Conservation (phyloP, 2,113 vertebrate genomes). For the Helogale parvula region DNA sequence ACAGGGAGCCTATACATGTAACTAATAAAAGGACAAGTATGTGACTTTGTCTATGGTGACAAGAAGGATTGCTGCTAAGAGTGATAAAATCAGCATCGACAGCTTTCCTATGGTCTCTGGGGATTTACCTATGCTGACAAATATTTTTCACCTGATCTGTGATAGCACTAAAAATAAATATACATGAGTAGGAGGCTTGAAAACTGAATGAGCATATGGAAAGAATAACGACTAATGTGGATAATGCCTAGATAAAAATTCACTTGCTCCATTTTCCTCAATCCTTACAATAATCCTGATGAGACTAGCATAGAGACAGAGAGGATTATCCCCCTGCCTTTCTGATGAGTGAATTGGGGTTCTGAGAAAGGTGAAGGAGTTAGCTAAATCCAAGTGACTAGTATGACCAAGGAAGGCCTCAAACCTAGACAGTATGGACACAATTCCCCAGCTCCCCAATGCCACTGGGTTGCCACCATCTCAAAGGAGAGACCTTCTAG, state of each 20-base stretch:
- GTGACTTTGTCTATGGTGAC: not conserved
- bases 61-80: not conserved
- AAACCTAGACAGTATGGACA: not conserved
- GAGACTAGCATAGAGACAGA: not conserved
- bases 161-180: constrained; percentile 4
- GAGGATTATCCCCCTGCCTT: not conserved
- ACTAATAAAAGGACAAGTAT: not conserved
- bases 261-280: not conserved
- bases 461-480: not conserved
- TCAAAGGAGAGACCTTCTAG: not conserved
- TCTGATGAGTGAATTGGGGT: not conserved
- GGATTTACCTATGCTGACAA: not conserved
- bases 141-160: constrained; percentile 32
- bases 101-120: not conserved
- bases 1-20: not conserved
- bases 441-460: not conserved
- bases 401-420: not conserved
- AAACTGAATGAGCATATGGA: not conserved
- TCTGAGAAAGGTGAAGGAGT: not conserved
- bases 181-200: not conserved
- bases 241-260: not conserved
- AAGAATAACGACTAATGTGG: not conserved
- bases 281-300: not conserved
- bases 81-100: not conserved
- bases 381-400: not conserved